Conservation (phyloP, 2,113 vertebrate species). For the Mungos mungo region DNA sequence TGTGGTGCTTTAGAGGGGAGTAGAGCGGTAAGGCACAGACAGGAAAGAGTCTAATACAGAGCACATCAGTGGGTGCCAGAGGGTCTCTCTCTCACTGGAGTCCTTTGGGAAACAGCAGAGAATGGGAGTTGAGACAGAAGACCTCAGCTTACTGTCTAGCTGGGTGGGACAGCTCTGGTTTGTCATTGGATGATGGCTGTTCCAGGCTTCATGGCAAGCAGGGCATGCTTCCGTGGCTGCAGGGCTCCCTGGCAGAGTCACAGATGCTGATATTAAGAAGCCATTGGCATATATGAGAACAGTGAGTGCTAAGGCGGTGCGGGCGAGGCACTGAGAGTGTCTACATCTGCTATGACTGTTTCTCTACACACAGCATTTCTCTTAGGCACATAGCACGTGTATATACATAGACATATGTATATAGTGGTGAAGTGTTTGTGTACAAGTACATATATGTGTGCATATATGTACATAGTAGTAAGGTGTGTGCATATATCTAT, state of each 20-base stretch:
- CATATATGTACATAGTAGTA: background rate
- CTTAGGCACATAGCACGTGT: background rate
- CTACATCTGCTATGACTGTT: background rate
- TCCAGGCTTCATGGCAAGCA: background rate
- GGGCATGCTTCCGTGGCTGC: background rate
- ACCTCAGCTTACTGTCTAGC: background rate
- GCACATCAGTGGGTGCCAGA: accelerated
- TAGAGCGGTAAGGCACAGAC: background rate
- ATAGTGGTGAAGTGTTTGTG: background rate
- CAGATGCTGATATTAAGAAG: background rate
- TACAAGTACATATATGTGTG: background rate
- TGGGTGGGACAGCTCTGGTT: background rate
- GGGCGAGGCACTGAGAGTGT: background rate
- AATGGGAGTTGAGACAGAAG: background rate
- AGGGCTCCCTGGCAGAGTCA: background rate
- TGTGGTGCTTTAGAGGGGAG: background rate
- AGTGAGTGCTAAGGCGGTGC: background rate
- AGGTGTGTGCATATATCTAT: background rate
- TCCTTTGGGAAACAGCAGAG: background rate
- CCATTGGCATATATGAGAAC: background rate
- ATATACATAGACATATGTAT: no score
- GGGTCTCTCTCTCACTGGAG: background rate
- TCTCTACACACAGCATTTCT: background rate
- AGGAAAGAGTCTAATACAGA: background rate
- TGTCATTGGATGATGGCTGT: background rate